These are phyloP conservation scores for Tetragnatha montana DNA, from an alignment of 2,888 invertebrate genomes.

Conservation along the genomic window DNA sequence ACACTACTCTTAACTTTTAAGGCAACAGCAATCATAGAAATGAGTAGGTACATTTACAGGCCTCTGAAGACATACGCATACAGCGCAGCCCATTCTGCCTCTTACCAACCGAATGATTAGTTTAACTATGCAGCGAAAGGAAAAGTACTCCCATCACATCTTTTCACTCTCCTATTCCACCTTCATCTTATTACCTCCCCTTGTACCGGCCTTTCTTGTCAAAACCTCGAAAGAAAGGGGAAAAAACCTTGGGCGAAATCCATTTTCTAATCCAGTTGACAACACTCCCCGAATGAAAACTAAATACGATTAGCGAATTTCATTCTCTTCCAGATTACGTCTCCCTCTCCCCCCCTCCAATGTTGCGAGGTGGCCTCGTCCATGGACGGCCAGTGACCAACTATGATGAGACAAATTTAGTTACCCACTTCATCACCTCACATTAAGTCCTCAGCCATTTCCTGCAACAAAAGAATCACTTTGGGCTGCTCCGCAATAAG, in stretches of 20 bases:
- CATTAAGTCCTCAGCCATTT: constrained; percentile 23
- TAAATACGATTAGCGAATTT: constrained; percentile 56
- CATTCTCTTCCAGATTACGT: constrained; percentile 39
- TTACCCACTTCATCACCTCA: constrained; percentile 23
- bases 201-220: not conserved
- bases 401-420: constrained; percentile 49
- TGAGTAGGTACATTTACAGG: too few relatives aligned
- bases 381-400: constrained; percentile 18
- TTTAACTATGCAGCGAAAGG: not conserved
- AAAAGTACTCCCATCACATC: not conserved
- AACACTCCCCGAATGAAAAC: constrained; percentile 40
- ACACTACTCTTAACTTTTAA: too few relatives aligned
- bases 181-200: constrained; percentile 28
- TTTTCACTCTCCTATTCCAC: not conserved
- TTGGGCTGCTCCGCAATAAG: not conserved
- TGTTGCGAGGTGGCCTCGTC: constrained; percentile 3
- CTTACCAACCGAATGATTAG: constrained; percentile 18
- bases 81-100: too few relatives aligned
- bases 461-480: constrained; percentile 24
- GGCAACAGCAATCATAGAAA: too few relatives aligned
- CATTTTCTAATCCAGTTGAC: constrained; percentile 58
- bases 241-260: constrained; percentile 24
- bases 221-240: not conserved
- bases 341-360: not conserved
- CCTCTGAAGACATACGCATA: too few relatives aligned